Conservation (phyloP, 2,797 vertebrate species). For the Poecilia wingei region DNA sequence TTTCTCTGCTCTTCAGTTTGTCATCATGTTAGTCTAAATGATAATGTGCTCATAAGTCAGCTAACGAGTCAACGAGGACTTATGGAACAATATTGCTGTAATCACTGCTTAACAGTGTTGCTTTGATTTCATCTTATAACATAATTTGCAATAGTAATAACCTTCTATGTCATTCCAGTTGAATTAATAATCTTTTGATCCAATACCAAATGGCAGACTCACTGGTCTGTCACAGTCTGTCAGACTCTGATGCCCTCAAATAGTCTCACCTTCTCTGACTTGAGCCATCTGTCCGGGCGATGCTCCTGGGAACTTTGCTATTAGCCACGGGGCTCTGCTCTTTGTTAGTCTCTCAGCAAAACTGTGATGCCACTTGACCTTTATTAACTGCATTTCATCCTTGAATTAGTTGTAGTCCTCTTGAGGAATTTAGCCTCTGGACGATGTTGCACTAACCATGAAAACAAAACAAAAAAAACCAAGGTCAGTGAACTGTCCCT, state of each 20-base stretch:
- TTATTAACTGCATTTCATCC: constrained; percentile 46
- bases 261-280: constrained; percentile 31
- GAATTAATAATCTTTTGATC: constrained; percentile 8
- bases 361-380: constrained; percentile 57
- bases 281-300: constrained; percentile 48
- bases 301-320: constrained; percentile 9
- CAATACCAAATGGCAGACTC: constrained; percentile 16
- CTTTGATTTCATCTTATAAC: neutral
- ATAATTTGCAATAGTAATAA: neutral
- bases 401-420: constrained; percentile 43
- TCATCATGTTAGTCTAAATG: constrained; percentile 1
- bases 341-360: constrained; percentile 40
- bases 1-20: neutral
- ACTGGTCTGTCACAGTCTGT: constrained; percentile 17
- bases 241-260: constrained; percentile 14
- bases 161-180: neutral
- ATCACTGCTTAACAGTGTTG: neutral
- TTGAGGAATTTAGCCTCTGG: constrained; percentile 48
- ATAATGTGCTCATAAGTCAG: constrained; percentile 4
- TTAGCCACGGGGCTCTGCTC: constrained; percentile 43
- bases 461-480: constrained; percentile 23
- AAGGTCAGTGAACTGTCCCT: constrained; percentile 45
- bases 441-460: constrained; percentile 36
- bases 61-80: neutral
- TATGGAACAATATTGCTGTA: neutral